Conservation (phyloP, 2,113 vertebrate species). For the Pangasianodon gigas region DNA sequence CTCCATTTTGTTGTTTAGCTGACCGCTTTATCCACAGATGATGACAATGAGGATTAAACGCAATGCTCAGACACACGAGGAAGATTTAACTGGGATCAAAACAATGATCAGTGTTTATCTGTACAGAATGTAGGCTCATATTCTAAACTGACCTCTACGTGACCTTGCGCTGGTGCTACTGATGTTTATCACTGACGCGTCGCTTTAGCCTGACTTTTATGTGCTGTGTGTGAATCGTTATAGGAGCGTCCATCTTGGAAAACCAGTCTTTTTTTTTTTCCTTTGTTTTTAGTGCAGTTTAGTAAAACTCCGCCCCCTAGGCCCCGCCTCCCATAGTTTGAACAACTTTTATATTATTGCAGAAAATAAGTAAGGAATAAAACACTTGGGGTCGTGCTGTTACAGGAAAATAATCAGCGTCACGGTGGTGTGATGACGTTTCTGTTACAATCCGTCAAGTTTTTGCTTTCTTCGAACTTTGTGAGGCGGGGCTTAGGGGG, state of each 20-base stretch:
- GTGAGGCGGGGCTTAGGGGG: neutral
- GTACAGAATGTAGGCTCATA: neutral
- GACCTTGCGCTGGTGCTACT: too few relatives aligned
- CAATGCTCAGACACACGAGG: too few relatives aligned
- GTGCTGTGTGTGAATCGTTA: too few relatives aligned
- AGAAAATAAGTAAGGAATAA: neutral
- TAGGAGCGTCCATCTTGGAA: neutral
- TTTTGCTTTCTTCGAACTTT: neutral
- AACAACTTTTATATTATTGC: neutral
- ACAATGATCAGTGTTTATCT: neutral
- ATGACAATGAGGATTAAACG: too few relatives aligned
- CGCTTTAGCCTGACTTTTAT: too few relatives aligned
- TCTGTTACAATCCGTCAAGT: neutral
- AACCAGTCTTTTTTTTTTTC: too few relatives aligned
- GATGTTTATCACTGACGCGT: too few relatives aligned
- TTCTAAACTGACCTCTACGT: neutral
- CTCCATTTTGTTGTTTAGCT: neutral
- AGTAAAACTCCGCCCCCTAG: neutral
- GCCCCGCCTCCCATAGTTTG: neutral
- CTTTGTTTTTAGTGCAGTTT: neutral
- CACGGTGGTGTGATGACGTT: neutral
- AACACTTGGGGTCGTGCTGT: neutral
- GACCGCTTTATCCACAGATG: neutral
- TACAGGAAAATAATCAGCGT: neutral
- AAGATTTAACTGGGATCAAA: neutral